Evolutionary conservation across 2,888 invertebrate species (phyloP), one percentile per base, ranked within the genome.

Genomic region (Crocallis elinguaria): DNA sequence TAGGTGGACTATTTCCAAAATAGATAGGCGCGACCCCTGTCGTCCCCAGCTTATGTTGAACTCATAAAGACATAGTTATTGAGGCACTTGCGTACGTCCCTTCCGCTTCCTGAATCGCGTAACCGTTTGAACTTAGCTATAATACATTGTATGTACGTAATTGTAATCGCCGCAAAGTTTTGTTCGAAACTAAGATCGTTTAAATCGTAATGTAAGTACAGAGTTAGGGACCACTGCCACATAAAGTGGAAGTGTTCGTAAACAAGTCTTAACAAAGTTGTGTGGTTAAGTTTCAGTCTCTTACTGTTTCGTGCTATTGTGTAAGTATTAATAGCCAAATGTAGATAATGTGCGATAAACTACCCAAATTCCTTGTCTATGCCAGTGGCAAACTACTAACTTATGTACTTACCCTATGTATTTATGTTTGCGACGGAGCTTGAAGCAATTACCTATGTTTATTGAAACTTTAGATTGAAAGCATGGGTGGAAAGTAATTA

Each of bases 221-320:
- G 75, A 82, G 75, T 82, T 79, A 67, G 71, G 67, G 78, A 77
- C 80, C 73, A 75, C 79, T 78, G 77, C 80, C 82, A 80, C 84
- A 81, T 84, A 86, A 84, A 85, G 79, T 81, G 79, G 56, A 82
- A 82, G 78, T 77, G 82, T 80, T 76, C 77, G 79, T 84, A 84
- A 84, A 84, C 84, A 85, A 87, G 82, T 83, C 83, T 81, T 81
- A 84, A 83, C 83, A 85, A 87, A 86, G 82, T 87, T 87, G 75
- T 79, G 84, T 73, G 86, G 86, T 81, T 80, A 81, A 83, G 80
- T 84, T 85, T 75, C 75, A 73, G 77, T 75, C 77, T 78, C 75
- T 78, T 75, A 76, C 76, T 78, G 79, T 78, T 78, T 74, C 75
- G 70, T 75, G 73, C 76, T 68, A 69, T 78, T 80, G 80, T 78